Conservation (phyloP, 2,888 invertebrate species). For the Luperina nickerlii region DNA sequence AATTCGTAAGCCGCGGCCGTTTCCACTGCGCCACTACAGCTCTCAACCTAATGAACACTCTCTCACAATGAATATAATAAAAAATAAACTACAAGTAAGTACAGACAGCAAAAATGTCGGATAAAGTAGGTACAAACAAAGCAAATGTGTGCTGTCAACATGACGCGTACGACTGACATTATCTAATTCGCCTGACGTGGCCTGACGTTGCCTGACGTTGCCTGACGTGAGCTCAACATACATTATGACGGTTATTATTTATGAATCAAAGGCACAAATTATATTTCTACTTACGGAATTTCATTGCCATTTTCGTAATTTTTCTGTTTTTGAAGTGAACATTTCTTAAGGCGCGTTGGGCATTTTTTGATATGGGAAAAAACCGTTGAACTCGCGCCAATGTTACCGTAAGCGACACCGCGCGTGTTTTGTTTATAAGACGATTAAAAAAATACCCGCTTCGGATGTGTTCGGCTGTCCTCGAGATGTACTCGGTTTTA, state of each 20-base stretch:
- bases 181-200: slow-evolving; percentile 37
- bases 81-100: not conserved
- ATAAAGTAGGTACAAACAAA: slow-evolving; percentile 10
- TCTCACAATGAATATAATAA: not conserved
- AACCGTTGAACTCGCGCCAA: too few relatives aligned
- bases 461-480: too few relatives aligned
- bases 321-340: not conserved
- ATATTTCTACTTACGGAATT: not conserved
- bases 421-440: too few relatives aligned
- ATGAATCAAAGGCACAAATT: slow-evolving; percentile 2
- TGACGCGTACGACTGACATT: slow-evolving; percentile 23
- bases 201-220: not conserved
- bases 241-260: slow-evolving; percentile 19
- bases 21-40: not conserved
- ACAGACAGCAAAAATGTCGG: slow-evolving; percentile 18
- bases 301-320: not conserved
- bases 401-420: too few relatives aligned
- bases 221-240: slow-evolving; percentile 29
- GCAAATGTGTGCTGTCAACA: slow-evolving; percentile 30
- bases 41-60: not conserved
- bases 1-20: too few relatives aligned
- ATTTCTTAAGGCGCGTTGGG: too few relatives aligned
- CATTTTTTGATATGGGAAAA: too few relatives aligned
- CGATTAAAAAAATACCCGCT: too few relatives aligned
- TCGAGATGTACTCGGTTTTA: too few relatives aligned